These are phyloP conservation scores for Nesometra sesokonis DNA, from an alignment of 35 echinoderm and acorn worm genomes.

Conservation along the genomic window DNA sequence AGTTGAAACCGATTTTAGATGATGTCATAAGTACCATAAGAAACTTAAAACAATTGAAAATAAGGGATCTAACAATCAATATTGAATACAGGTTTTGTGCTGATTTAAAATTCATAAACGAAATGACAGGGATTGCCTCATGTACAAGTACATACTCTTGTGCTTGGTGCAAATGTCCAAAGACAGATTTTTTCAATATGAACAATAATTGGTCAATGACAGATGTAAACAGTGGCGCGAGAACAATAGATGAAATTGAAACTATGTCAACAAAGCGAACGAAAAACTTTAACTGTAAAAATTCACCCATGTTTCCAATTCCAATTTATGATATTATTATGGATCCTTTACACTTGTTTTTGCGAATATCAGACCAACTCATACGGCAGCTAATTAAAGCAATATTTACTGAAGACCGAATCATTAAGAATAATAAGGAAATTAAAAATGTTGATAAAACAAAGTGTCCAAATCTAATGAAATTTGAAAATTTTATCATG, in stretches of 20 bases:
- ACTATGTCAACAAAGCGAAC: neutral
- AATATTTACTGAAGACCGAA: slow-evolving; percentile 9
- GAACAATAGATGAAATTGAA: slow-evolving; percentile 9
- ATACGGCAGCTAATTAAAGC: slow-evolving; percentile 19
- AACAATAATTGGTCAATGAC: neutral
- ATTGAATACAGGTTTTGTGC: neutral
- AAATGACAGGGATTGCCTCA: slow-evolving; percentile 8
- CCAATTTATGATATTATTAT: slow-evolving; percentile 9
- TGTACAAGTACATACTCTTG: neutral
- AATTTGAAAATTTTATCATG: neutral
- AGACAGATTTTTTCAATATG: neutral
- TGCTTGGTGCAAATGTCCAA: slow-evolving; percentile 14
- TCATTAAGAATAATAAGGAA: neutral
- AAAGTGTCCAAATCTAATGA: neutral
- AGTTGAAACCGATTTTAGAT: neutral
- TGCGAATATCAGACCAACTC: slow-evolving; percentile 44
- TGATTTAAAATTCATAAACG: slow-evolving; percentile 16
- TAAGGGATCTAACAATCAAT: neutral
- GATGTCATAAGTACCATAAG: neutral
- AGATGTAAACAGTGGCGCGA: neutral
- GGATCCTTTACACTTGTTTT: slow-evolving; percentile 40
- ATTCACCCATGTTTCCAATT: slow-evolving; percentile 12
- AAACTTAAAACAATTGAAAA: neutral
- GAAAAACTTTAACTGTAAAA: slow-evolving; percentile 35
- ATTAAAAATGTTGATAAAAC: neutral